These are phyloP conservation scores for Spea bombifrons DNA, from an alignment of 2,113 vertebrate species.

Conservation along the genomic window DNA sequence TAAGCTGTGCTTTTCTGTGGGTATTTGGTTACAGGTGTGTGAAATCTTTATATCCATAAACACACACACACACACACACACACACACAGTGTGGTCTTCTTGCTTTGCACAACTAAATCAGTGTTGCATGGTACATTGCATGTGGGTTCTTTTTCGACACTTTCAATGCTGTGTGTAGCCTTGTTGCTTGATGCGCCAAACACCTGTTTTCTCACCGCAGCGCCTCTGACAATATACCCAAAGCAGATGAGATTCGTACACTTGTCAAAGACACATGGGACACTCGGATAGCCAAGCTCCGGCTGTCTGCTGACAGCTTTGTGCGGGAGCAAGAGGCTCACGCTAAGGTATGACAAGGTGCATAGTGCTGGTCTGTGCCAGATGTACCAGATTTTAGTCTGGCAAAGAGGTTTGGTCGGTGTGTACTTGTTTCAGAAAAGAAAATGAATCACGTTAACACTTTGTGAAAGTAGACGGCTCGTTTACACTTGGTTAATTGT, in stretches of 20 bases:
- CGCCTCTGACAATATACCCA: slow-evolving; percentile 92
- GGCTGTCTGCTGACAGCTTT: slow-evolving; percentile 91
- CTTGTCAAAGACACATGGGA: slow-evolving; percentile 97
- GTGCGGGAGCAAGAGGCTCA: slow-evolving; percentile 88
- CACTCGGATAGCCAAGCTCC: slow-evolving; percentile 89
- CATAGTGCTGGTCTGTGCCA: too few relatives aligned
- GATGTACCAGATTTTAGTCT: not conserved
- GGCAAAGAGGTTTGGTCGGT: not conserved
- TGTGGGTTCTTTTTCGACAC: not conserved
- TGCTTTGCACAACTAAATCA: not conserved
- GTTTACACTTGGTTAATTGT: too few relatives aligned
- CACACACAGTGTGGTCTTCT: too few relatives aligned
- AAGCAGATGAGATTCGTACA: slow-evolving; percentile 90
- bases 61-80: too few relatives aligned
- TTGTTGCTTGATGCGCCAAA: not conserved
- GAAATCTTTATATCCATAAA: too few relatives aligned
- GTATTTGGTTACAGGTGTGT: too few relatives aligned
- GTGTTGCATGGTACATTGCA: not conserved
- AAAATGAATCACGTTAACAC: too few relatives aligned
- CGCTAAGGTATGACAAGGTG: slow-evolving; percentile 73
- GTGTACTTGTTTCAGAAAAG: not conserved
- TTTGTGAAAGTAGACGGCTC: too few relatives aligned
- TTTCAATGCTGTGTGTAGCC: not conserved
- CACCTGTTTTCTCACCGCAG: slow-evolving; percentile 54
- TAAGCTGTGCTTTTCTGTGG: too few relatives aligned